phyloP scores from a whole-genome alignment of 2,888 invertebrate genomes.

The Oscheius sp. region DNA sequence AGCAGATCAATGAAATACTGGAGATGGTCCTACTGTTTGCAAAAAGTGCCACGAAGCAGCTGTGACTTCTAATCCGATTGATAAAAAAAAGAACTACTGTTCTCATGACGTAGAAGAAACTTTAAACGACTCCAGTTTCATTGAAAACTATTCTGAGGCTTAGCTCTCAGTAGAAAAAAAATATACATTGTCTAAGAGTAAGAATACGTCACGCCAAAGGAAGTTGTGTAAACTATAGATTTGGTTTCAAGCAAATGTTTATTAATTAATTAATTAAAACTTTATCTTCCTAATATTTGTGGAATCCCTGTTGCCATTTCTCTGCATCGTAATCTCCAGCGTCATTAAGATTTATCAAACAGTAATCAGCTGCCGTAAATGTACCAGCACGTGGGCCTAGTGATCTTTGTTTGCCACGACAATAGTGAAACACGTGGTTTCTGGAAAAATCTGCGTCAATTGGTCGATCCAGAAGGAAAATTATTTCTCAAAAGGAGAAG shows the following conservation, averaged over 20 bases:
- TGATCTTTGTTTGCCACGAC: conserved; percentile 28
- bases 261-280: too few relatives aligned
- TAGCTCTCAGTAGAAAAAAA: too few relatives aligned
- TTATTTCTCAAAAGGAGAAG: too few relatives aligned
- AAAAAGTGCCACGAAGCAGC: conserved; percentile 5
- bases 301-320: too few relatives aligned
- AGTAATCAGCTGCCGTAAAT: conserved; percentile 28
- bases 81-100: neutral
- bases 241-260: too few relatives aligned
- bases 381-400: conserved; percentile 16
- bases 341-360: conserved; percentile 25
- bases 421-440: conserved; percentile 9
- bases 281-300: neutral
- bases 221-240: too few relatives aligned
- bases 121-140: too few relatives aligned
- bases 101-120: neutral
- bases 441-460: neutral
- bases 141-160: too few relatives aligned
- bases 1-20: conserved; percentile 7
- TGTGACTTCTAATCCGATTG: neutral
- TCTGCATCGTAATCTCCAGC: conserved; percentile 14
- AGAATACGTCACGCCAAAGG: too few relatives aligned
- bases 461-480: too few relatives aligned
- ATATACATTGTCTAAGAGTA: too few relatives aligned
- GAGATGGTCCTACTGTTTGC: conserved; percentile 13